Base-by-base conservation (phyloP, 2,888 invertebrate genomes). In the Clivina fossor region DNA sequence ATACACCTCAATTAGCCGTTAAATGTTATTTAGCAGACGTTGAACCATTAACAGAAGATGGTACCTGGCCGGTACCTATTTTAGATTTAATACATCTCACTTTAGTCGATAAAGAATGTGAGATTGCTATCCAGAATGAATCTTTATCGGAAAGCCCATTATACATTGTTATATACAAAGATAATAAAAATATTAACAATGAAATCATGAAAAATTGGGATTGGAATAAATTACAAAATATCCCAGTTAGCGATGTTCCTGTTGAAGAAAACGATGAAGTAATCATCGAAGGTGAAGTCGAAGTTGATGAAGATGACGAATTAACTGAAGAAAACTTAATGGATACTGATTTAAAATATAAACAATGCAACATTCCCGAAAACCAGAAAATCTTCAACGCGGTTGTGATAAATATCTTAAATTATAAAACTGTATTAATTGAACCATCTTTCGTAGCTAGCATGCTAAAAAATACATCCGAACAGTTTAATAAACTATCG, bases 1-100 rank as follows among this genome's bases (percentile, higher is more conserved):
- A 86, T 44, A 76, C 88, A 53, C 88, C 88, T 0, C 77, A 80
- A 9, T 82, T 88, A 68, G 81, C 84, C 0, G 78, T 79, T 38
- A 82, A 77, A 65, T 84, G 86, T 61, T 64, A 74, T 8, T 74
- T 92, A 16, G 63, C 76, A 37, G 78, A 78, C 13, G 72, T 85
- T 5, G 64, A 66, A 35, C 77, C 82, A 8, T 30, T 20, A 46
- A 38, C 47, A 1, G 77, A 76, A 30, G 68, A 67, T 20, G 68
- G 69, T 0, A 68, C 61, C 3, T 88, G 85, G 81, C 66, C 73
- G 3, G 65, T 72, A 1, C 67, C 69, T 1, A 78, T 80, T 2
- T 74, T 88, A 26, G 86, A 88, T 63, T 78, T 76, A 53, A 76
- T 89, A 20, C 84, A 87, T 63, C 71, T 71, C 2, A 68, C 67